phyloP scores from a whole-genome alignment of 92 coral and sea anemone species.

The Parazoanthus swiftii region DNA sequence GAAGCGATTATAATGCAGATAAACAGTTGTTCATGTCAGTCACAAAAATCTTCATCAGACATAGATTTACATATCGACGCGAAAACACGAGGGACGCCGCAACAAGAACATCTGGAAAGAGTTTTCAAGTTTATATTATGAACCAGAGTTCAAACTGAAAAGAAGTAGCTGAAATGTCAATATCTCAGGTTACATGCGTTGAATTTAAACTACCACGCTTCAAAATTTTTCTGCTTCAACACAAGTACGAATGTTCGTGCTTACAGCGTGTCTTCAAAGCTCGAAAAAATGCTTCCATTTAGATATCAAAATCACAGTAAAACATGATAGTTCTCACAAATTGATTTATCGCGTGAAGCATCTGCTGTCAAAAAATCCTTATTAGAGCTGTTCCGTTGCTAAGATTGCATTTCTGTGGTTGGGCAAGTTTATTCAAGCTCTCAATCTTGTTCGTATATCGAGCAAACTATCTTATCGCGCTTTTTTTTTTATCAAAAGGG shows the following conservation, averaged over 20 bases:
- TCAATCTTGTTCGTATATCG: neutral
- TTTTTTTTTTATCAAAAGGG: neutral
- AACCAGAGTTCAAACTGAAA: constrained; percentile 13
- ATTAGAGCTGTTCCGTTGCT: neutral
- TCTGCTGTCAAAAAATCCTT: constrained; percentile 28
- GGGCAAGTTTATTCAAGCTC: neutral
- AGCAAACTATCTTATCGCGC: neutral
- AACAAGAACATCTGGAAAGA: constrained; percentile 38
- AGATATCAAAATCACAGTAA: neutral
- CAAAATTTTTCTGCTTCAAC: neutral
- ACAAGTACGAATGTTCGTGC: neutral
- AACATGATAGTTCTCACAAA: neutral
- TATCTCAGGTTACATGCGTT: constrained; percentile 4
- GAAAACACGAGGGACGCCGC: neutral
- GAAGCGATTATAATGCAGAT: constrained; percentile 38
- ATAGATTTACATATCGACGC: constrained; percentile 27
- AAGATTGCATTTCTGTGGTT: constrained; percentile 28
- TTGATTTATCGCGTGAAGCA: constrained; percentile 11
- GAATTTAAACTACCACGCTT: neutral
- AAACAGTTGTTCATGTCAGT: constrained; percentile 31
- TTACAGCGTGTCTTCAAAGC: neutral
- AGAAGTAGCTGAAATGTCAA: constrained; percentile 13
- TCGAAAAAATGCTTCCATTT: constrained; percentile 4
- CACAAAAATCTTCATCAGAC: neutral
- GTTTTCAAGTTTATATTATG: constrained; percentile 16